These are phyloP conservation scores for Ochotona princeps DNA, from an alignment of 2,113 vertebrate genomes.

Conservation along the genomic window DNA sequence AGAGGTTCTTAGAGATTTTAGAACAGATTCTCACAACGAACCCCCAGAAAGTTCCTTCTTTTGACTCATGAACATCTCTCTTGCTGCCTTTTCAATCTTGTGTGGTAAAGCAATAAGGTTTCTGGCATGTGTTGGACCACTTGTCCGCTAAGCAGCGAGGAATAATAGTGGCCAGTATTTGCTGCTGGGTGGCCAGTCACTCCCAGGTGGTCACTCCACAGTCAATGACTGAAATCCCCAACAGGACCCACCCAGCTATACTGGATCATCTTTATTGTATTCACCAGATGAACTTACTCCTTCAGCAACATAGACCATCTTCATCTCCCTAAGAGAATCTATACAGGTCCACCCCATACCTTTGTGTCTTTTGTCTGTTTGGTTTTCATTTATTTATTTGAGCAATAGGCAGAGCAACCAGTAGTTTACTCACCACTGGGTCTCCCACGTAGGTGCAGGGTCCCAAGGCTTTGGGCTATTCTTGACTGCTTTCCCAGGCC, in stretches of 20 bases:
- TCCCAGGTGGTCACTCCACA: background rate
- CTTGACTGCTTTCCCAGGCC: too few relatives aligned
- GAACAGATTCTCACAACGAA: conserved; percentile 41
- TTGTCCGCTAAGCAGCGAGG: background rate
- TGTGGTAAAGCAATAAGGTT: conserved; percentile 9
- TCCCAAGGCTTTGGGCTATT: too few relatives aligned
- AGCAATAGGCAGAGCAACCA: too few relatives aligned
- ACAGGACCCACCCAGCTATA: background rate
- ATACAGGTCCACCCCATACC: background rate
- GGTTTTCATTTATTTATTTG: too few relatives aligned
- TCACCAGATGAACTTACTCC: background rate
- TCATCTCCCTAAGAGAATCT: background rate
- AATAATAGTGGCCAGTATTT: background rate
- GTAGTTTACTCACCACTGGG: too few relatives aligned
- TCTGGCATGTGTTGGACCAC: background rate
- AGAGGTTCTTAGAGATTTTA: conserved; percentile 46
- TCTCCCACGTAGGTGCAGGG: too few relatives aligned
- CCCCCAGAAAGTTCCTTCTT: conserved; percentile 39
- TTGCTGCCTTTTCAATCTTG: conserved; percentile 22
- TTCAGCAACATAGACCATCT: background rate
- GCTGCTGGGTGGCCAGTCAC: background rate
- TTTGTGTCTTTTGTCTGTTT: background rate
- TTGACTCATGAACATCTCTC: background rate
- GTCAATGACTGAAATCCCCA: background rate
- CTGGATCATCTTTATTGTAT: background rate